Conservation (phyloP, 1,140 invertebrate genomes). For the Aphaenogaster floridana region DNA sequence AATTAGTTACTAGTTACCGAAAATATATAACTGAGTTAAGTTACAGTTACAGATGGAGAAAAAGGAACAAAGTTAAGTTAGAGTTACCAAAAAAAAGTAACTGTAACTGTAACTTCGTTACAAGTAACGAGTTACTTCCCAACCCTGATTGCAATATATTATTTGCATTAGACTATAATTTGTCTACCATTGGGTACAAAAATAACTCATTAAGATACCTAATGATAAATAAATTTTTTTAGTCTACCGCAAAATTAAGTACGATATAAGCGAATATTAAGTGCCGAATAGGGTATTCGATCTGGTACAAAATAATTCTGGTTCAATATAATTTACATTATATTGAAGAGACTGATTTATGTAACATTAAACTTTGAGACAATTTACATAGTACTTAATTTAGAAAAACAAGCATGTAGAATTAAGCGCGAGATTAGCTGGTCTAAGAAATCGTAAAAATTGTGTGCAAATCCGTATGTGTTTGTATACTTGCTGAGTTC, state of each 20-base stretch:
- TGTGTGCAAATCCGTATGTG: not conserved
- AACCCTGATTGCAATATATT: not conserved
- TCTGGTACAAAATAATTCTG: not conserved
- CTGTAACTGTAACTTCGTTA: too few species aligned
- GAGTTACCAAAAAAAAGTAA: too few species aligned
- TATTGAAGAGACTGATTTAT: not conserved
- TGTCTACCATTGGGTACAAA: not conserved
- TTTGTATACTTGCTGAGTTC: constrained; percentile 63
- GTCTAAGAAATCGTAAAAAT: not conserved
- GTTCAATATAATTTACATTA: not conserved
- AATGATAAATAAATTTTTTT: not conserved
- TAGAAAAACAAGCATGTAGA: not conserved
- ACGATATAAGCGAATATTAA: not conserved
- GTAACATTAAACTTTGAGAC: not conserved
- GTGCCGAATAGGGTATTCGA: not conserved
- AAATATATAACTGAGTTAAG: too few species aligned
- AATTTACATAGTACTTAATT: not conserved
- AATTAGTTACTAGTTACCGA: too few species aligned
- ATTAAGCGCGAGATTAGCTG: not conserved
- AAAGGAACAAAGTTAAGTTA: too few species aligned
- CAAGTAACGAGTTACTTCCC: too few species aligned
- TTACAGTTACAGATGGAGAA: too few species aligned
- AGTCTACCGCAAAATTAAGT: not conserved
- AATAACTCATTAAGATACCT: not conserved
- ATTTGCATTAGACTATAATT: not conserved